phyloP scores from a whole-genome alignment of 2,888 invertebrate species.

The Trisateles emortualis region DNA sequence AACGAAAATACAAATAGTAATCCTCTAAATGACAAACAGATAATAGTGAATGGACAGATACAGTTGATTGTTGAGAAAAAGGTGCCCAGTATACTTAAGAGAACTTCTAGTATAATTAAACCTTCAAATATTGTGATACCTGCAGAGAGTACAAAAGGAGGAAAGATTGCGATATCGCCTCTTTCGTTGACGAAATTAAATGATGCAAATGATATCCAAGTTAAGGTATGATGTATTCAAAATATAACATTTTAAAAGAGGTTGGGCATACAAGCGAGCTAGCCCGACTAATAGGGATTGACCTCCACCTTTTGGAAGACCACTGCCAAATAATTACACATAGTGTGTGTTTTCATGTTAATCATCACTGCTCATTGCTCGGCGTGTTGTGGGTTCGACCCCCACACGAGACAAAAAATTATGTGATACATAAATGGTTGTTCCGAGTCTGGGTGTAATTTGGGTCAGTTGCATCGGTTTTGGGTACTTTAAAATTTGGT shows the following conservation, averaged over 20 bases:
- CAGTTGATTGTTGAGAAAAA: conserved; percentile 66
- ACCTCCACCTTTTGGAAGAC: no score
- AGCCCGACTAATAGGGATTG: no score
- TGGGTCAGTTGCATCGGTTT: no score
- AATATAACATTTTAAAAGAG: background rate
- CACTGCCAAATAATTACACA: no score
- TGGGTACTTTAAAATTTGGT: no score
- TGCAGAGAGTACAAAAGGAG: conserved; percentile 63
- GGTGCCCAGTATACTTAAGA: conserved; percentile 67
- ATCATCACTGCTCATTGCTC: no score
- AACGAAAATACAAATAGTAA: conserved; percentile 67
- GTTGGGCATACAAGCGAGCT: no score
- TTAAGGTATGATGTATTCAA: conserved; percentile 55
- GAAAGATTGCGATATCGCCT: conserved; percentile 69
- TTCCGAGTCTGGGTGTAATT: no score
- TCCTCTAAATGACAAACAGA: conserved; percentile 55
- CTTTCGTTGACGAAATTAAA: conserved; percentile 56
- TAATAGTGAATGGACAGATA: conserved; percentile 55
- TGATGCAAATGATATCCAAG: conserved; percentile 51
- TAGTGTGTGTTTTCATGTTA: no score
- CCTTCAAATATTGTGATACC: conserved; percentile 57
- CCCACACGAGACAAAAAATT: no score
- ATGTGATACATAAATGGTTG: no score
- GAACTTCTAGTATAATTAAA: conserved; percentile 48
- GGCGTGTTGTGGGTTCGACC: no score